phyloP scores from a whole-genome alignment of 2,113 vertebrate species.

The Peromyscus leucopus region DNA sequence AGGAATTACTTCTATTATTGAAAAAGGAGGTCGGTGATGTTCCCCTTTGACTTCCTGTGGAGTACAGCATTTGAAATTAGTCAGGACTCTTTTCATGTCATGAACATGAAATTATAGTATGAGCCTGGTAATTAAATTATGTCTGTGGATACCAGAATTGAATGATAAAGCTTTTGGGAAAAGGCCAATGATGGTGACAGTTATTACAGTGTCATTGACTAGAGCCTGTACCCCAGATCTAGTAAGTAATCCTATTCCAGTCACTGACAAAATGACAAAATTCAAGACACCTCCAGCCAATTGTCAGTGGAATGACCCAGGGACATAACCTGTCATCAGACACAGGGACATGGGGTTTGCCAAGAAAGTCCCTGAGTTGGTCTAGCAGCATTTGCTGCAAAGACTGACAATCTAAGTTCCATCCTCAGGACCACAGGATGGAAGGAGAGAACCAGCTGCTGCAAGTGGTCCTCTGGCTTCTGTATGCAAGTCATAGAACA shows the following conservation, averaged over 20 bases:
- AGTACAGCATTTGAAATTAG: slow-evolving; percentile 64
- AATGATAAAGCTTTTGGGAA: slow-evolving; percentile 7
- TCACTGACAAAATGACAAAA: neutral
- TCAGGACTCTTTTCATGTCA: slow-evolving; percentile 54
- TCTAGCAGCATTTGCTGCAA: neutral
- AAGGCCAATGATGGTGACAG: neutral
- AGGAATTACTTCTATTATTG: slow-evolving; percentile 60
- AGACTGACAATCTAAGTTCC: neutral
- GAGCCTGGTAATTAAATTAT: slow-evolving; percentile 59
- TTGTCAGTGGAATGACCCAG: neutral
- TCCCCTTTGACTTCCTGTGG: slow-evolving; percentile 46
- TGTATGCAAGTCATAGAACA: too few relatives aligned
- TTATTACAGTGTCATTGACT: slow-evolving; percentile 9
- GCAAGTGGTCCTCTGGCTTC: neutral
- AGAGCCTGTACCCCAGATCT: neutral
- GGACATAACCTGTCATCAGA: neutral
- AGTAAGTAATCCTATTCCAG: neutral
- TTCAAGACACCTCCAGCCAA: neutral
- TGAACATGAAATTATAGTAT: slow-evolving; percentile 40
- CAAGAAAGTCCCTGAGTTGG: neutral
- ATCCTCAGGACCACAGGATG: neutral
- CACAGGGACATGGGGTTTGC: neutral
- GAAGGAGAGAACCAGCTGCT: neutral
- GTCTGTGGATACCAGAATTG: slow-evolving; percentile 25
- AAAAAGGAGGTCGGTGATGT: slow-evolving; percentile 31